These are phyloP conservation scores for Haemorhous mexicanus DNA, from an alignment of 2,113 vertebrate species.

Conservation along the genomic window DNA sequence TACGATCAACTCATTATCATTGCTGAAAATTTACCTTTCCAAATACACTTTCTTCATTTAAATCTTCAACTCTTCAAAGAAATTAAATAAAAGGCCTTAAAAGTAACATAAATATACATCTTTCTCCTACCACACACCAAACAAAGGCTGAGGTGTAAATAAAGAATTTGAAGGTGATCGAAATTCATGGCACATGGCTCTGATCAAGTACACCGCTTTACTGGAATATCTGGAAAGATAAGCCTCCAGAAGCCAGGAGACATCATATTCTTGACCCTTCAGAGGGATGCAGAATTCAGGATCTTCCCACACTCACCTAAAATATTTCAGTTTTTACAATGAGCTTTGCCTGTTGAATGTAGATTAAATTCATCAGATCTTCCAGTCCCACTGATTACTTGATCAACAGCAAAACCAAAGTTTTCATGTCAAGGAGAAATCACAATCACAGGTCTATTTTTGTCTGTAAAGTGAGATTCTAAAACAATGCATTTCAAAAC, in stretches of 20 bases:
- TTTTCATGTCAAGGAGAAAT: not conserved
- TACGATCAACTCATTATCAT: not conserved
- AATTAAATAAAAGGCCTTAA: not conserved
- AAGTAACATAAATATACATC: not conserved
- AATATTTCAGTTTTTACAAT: not conserved
- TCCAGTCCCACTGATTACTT: not conserved
- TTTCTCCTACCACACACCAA: not conserved
- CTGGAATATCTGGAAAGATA: not conserved
- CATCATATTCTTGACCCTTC: not conserved
- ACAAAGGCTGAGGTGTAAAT: not conserved
- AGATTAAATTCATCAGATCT: not conserved
- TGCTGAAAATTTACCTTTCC: not conserved
- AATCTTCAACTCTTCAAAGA: not conserved
- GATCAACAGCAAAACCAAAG: not conserved
- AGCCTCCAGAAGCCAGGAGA: not conserved
- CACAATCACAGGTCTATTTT: not conserved
- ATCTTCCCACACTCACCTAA: not conserved
- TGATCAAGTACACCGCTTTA: not conserved
- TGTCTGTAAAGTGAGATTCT: not conserved
- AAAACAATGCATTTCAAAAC: not conserved
- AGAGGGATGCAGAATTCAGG: not conserved
- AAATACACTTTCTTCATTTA: not conserved
- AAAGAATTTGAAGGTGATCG: not conserved
- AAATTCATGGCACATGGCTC: not conserved
- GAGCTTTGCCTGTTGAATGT: not conserved